Base-by-base conservation (phyloP, 2,888 invertebrate genomes). In the Pterostichus madidus region DNA sequence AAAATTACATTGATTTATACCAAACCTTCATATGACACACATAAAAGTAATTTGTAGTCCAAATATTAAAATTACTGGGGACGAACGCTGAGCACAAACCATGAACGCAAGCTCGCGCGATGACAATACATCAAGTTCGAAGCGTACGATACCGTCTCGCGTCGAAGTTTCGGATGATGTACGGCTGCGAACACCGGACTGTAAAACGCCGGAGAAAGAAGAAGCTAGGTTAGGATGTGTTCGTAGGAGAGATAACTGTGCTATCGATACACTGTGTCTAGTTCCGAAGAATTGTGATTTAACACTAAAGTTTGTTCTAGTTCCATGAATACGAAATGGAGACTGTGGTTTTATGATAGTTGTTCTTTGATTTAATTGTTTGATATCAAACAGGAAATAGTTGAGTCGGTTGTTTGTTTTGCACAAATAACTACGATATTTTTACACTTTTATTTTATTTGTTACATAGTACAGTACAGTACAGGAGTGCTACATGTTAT, bases 21-120 rank as follows among this genome's bases (percentile, higher is more conserved):
- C 73, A 17, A 24, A 17, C 17, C 68, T 46, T 73, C 32, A 52
- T 32, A 46, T 53, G 49, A 31, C 49, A 32, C 31, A 64, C 64
- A 79, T 64, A 64, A 64, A 79, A 64, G 52, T 64, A 79, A 79
- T 64, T 79, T 64, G 79, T 79, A 64, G 79, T 79, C 64, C 49
- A 79, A 79, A 79, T 79, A 79, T 79, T 79, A 79, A 79, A 79
- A 79, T 79, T 46, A 79, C 44, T 64, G 49, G 32, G 76, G 13
- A 35, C 31, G 79, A 17, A 17, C 39, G 31, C 11, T 10, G 59
- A 17, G 13, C 59, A 8, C 24, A 7, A 8, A 59, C 32, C 49
- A n/a, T 13, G n/a, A n/a, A 11, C 49, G 49, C 13, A 13, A n/a
- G 59, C 59, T 44, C 46, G 46, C 15, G 17, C 61, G 79, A 64